These are phyloP conservation scores for Hypomecis punctinalis DNA, from an alignment of 2,888 invertebrate genomes.

Conservation along the genomic window DNA sequence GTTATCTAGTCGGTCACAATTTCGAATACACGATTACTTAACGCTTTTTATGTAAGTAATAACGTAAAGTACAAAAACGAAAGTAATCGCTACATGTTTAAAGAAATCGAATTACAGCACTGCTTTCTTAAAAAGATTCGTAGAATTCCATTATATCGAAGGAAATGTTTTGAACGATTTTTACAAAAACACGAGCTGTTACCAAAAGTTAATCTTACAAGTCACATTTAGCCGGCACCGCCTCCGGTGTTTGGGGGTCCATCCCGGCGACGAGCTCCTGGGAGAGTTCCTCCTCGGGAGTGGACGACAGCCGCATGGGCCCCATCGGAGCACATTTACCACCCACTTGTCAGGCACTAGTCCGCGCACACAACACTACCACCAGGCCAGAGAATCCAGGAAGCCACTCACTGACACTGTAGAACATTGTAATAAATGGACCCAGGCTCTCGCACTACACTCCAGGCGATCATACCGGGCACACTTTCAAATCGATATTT, in stretches of 20 bases:
- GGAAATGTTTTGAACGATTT: background rate
- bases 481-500: slow-evolving; percentile 45
- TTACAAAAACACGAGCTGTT: background rate
- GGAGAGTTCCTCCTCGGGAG: slow-evolving; percentile 75
- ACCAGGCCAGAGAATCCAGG: slow-evolving; percentile 49
- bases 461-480: slow-evolving; percentile 36
- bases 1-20: slow-evolving; percentile 3
- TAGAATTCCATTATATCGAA: background rate
- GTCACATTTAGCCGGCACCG: slow-evolving; percentile 56
- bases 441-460: slow-evolving; percentile 47
- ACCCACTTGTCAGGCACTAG: slow-evolving; percentile 63
- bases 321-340: slow-evolving; percentile 68
- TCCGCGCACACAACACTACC: slow-evolving; percentile 61
- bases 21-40: slow-evolving; percentile 1
- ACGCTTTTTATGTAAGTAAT: background rate
- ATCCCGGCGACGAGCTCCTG: slow-evolving; percentile 52
- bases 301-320: slow-evolving; percentile 74
- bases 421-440: slow-evolving; percentile 59
- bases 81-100: background rate
- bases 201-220: slow-evolving; percentile 56
- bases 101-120: background rate
- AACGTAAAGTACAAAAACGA: slow-evolving; percentile 4
- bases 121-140: slow-evolving; percentile 3
- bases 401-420: slow-evolving; percentile 59
- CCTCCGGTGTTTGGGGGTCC: slow-evolving; percentile 62